A percentile compares a stretch with the other conserved stretches of the same genome.
Evolutionary conservation across 2,888 invertebrate species (phyloP).

Genomic region (Lymantria dispar): DNA sequence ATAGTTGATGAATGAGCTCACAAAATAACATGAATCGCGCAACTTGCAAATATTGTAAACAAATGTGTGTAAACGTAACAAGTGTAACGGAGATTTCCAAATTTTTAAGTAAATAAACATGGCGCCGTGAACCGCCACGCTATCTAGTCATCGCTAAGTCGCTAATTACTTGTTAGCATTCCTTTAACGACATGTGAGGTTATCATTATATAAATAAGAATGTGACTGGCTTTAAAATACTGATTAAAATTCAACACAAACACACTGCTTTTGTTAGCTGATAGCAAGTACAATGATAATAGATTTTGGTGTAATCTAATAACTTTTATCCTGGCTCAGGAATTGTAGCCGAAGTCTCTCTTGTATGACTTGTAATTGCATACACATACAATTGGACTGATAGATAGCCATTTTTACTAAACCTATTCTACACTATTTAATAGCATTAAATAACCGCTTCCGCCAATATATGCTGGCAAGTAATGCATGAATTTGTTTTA

Average conservation of each 20-base stretch:
- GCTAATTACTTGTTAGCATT: conserved; percentile 40
- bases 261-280: not conserved
- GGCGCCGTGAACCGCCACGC: not conserved
- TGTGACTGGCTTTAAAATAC: conserved; percentile 19
- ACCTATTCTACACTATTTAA: not conserved
- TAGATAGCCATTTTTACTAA: conserved; percentile 1
- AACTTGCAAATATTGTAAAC: conserved; percentile 13
- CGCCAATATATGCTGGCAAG: not conserved
- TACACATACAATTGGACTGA: conserved; percentile 15
- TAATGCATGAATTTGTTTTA: not conserved
- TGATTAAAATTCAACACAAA: conserved; percentile 26
- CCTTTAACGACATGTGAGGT: conserved; percentile 19
- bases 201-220: conserved; percentile 26
- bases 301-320: too few species aligned
- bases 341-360: too few species aligned
- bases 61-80: conserved; percentile 24
- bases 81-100: conserved; percentile 10
- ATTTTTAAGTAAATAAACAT: not conserved
- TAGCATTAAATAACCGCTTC: not conserved
- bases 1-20: not conserved
- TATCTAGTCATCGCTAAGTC: conserved; percentile 10
- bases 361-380: not conserved
- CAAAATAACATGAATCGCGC: not conserved
- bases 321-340: too few species aligned
- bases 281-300: too few species aligned